These are phyloP conservation scores for Nasua narica DNA, from an alignment of 2,797 vertebrate species.

Conservation along the genomic window DNA sequence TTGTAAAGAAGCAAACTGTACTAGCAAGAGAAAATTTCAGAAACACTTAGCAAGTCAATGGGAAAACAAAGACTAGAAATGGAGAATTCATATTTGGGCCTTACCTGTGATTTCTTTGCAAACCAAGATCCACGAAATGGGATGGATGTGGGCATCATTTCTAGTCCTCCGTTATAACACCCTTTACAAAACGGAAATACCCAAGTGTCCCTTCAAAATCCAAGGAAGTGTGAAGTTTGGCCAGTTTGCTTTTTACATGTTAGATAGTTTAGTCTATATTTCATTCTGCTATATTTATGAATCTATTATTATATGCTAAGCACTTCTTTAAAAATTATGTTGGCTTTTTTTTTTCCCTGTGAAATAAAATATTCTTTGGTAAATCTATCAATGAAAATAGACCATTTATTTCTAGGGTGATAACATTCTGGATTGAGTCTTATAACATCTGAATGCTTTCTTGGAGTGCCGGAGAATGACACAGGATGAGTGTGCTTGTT, in stretches of 20 bases:
- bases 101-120: conserved; percentile 20
- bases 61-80: background rate
- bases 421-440: background rate
- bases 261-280: background rate
- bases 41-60: background rate
- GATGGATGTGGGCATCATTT: background rate
- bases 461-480: background rate
- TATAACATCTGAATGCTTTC: background rate
- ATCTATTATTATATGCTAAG: background rate
- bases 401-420: background rate
- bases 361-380: background rate
- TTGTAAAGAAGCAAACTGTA: background rate
- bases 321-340: background rate
- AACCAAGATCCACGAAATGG: background rate
- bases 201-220: background rate
- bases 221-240: background rate
- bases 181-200: background rate
- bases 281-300: background rate
- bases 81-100: background rate
- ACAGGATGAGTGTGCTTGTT: background rate
- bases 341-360: background rate
- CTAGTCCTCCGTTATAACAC: background rate
- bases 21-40: background rate
- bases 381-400: background rate
- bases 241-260: background rate